phyloP scores from a whole-genome alignment of 2,797 vertebrate genomes.

The Sorex maritimensis region DNA sequence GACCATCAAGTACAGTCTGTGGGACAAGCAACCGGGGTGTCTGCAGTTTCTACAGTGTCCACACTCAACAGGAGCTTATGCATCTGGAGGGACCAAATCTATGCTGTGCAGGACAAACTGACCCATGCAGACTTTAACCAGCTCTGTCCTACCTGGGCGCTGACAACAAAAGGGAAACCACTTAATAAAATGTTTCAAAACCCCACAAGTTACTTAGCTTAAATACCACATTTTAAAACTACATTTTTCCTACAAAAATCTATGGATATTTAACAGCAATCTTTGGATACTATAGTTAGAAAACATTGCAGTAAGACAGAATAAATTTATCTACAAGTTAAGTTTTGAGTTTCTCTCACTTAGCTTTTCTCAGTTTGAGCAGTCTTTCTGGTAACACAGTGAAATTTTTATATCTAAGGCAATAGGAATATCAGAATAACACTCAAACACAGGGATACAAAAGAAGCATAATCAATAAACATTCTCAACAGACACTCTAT shows the following conservation, averaged over 20 bases:
- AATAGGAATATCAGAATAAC: constrained; percentile 21
- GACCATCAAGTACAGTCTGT: too few species aligned
- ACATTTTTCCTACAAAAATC: constrained; percentile 65
- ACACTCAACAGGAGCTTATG: too few species aligned
- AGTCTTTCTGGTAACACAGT: constrained; percentile 45
- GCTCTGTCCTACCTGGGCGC: too few species aligned
- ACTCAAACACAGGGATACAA: constrained; percentile 43
- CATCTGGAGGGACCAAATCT: too few species aligned
- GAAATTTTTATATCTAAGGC: constrained; percentile 54
- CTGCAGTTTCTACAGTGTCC: too few species aligned
- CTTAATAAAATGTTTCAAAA: too few species aligned
- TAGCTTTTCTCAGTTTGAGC: constrained; percentile 26
- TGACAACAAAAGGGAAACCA: too few species aligned
- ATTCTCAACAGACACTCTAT: constrained; percentile 22
- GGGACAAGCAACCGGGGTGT: too few species aligned
- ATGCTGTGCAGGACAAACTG: too few species aligned
- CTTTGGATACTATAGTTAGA: constrained; percentile 74
- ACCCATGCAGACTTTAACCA: too few species aligned
- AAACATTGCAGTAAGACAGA: constrained; percentile 34
- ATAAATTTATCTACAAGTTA: constrained; percentile 29
- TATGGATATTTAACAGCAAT: constrained; percentile 82
- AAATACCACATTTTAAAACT: constrained; percentile 73
- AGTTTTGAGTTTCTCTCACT: constrained; percentile 59
- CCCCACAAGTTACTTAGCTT: too few species aligned
- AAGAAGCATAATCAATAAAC: constrained; percentile 10